Evolutionary conservation across 2,888 invertebrate species (phyloP).

Genomic region (Drosophila kambysellisi): DNA sequence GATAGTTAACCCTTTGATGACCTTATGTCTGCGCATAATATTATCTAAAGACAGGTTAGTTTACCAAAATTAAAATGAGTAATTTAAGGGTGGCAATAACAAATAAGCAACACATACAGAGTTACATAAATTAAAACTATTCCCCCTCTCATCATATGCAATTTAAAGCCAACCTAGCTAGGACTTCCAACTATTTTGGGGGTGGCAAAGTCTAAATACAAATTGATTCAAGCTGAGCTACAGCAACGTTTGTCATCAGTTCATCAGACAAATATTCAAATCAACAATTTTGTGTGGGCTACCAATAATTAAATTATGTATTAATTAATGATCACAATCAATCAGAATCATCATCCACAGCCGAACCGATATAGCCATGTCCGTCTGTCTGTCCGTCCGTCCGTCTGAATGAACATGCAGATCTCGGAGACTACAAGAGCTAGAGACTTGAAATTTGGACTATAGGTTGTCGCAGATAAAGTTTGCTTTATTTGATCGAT

Average conservation of each 20-base stretch:
- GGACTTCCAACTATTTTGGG: background rate
- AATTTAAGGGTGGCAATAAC: conserved; percentile 4
- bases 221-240: background rate
- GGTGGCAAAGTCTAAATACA: background rate
- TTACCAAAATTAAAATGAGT: background rate
- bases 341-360: background rate
- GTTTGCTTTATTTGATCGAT: too few relatives aligned
- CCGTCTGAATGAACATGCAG: too few relatives aligned
- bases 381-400: too few relatives aligned
- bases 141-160: too few relatives aligned
- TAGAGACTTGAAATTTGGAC: too few relatives aligned
- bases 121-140: background rate
- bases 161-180: background rate
- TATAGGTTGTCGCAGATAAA: too few relatives aligned
- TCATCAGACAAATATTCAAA: background rate
- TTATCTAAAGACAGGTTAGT: conserved; percentile 32
- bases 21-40: conserved; percentile 5
- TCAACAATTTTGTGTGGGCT: background rate
- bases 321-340: background rate
- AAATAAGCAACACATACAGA: background rate
- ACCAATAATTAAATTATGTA: background rate
- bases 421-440: too few relatives aligned
- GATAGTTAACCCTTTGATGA: conserved; percentile 31
- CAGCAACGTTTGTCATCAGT: background rate
- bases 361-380: too few relatives aligned